Evolutionary conservation across 2,113 vertebrate species (phyloP), one percentile per base, ranked within the genome.

Genomic region (Pyxicephalus adspersus): DNA sequence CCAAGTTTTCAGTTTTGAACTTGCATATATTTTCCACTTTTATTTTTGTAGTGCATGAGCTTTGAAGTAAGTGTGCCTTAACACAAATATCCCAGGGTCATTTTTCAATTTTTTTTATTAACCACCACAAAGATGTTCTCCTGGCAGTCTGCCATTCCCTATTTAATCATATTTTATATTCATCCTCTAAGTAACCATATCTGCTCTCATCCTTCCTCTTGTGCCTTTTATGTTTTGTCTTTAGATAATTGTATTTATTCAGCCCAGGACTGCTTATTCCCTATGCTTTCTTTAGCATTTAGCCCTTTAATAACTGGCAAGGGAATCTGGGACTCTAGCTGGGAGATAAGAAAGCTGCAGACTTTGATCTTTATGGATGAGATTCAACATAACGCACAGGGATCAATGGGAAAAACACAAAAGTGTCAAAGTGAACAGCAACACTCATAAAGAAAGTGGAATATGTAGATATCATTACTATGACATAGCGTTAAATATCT

Each of bases 321-420:
- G 63, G 63, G 63, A 31, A 20, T 65, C 19, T 65, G 63, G 26
- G 63, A 65, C 26, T 29, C 19, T 9, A 17, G 26, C 26, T 65
- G 25, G 28, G 28, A 18, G 63, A 65, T 65, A 65, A 65, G 63
- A 28, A 65, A 18, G 19, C 63, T 31, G 17, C 29, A 20, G 18
- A 65, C 63, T 65, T 65, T 61, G 58, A 61, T 61, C 58, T 25
- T 11, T 25, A 6, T 61, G 58, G 58, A 61, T 8, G 16, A 11
- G 16, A 20, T 61, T 61, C 58, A 25, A 61, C 58, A 23, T 25
- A 45, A 45, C 15, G 38, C 2, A 9, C 38, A 45, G 15, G 38
- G 38, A 45, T 45, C 38, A 45, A 45, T 45, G 60, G 83, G 84
- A 6, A 18, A 28, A 61, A 23, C 76, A 76, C 76, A 83, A 85